phyloP scores from a whole-genome alignment of 2,113 vertebrate species.

The Dermatemys mawii region DNA sequence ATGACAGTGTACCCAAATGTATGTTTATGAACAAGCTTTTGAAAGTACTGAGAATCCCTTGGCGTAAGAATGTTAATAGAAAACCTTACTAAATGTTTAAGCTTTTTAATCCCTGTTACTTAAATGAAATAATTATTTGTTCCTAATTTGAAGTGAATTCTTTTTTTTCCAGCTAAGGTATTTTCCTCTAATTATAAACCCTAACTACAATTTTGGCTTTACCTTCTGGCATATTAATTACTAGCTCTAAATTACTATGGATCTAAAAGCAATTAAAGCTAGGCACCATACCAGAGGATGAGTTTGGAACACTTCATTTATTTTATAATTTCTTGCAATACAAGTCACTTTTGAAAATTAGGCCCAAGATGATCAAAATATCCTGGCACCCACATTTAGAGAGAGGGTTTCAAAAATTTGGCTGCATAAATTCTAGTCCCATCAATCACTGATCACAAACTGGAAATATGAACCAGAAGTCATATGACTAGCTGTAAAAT shows the following conservation, averaged over 20 bases:
- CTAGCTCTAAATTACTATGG: conserved; percentile 19
- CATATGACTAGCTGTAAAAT: neutral
- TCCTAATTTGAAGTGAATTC: conserved; percentile 50
- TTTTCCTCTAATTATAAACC: conserved; percentile 25
- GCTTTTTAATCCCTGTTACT: neutral
- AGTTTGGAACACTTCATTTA: neutral
- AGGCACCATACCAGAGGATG: neutral
- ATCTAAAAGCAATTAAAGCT: conserved; percentile 9
- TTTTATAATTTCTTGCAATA: neutral
- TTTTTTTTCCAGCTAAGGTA: conserved; percentile 21
- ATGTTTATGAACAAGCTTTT: neutral
- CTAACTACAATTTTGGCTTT: neutral
- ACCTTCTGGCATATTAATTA: conserved; percentile 14
- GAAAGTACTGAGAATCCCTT: conserved; percentile 1
- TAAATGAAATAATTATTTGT: conserved; percentile 47
- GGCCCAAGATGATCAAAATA: neutral
- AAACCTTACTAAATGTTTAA: conserved; percentile 9
- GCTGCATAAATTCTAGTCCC: neutral
- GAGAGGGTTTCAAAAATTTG: neutral
- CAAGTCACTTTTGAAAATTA: neutral
- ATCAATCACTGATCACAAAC: neutral
- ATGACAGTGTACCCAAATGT: neutral
- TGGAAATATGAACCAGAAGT: fast-evolving
- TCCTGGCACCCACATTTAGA: neutral
- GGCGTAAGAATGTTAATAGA: conserved; percentile 23